Base-by-base conservation (phyloP, 2,888 invertebrate genomes). In the Lottia gigantea region DNA sequence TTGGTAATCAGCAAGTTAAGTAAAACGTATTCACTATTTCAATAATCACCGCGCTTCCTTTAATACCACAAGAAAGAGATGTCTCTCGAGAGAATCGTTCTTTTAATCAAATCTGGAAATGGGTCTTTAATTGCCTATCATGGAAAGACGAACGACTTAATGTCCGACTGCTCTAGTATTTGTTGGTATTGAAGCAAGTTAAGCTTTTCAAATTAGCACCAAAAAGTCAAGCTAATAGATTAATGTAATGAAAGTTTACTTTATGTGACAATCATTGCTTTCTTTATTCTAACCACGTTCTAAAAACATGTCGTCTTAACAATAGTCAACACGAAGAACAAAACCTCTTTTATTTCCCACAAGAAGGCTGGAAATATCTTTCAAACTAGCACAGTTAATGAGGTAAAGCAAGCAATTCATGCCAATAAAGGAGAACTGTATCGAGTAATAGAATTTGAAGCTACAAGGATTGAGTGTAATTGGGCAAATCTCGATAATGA, bases 101-200 rank as follows among this genome's bases (percentile, higher is more conserved):
- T 55, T 55, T 55, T 55, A 55, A 55, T 55, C 55, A 55, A 55
- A 55, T 55, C 55, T 55, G 55, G 55, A 55, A 55, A 55, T 55
- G 55, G 23, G 55, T 55, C 55, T 55, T 55, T 55, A 55, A 55
- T 55, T 55, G 55, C 55, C 55, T 55, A 55, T 55, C 55, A 55
- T 55, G 55, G 23, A 55, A 55, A 19, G 55, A 23, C 23, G 55
- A 23, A 19, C 55, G 55, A 55, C 23, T 55, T 55, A 55, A 55
- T 55, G 19, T 19, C 55, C 23, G 19, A 23, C 55, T 55, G 55
- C 19, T 55, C 55, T 55, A 55, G 19, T 55, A 15, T 55, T 23
- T 55, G 55, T 55, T 19, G 23, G 19, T 55, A 55, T 55, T 23
- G 55, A 19, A 55, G 19, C 55, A 23, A 23, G 55, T 55, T 55